Evolutionary conservation across 2,113 vertebrate species (phyloP), one percentile per base, ranked within the genome.

Genomic region (Herpailurus yagouaroundi): DNA sequence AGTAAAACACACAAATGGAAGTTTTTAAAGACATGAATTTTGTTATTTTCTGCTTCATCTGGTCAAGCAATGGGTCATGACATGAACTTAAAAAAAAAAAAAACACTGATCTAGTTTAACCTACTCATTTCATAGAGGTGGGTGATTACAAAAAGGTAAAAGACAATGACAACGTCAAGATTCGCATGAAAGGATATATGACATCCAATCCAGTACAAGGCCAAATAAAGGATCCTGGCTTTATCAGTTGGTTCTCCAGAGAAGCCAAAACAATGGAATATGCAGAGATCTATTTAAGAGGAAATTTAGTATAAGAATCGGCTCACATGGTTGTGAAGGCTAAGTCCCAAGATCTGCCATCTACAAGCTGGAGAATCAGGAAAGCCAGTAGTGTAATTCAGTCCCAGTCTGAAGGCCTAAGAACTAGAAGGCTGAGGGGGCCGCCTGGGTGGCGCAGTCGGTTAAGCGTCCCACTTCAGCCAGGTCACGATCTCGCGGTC

Each of bases 11-110:
- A 38, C 68, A 96, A 68, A 50, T 64, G 15, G 82, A 60, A 31
- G 33, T 85, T 81, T 71, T 93, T 18, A 68, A 86, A 77, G 29
- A 92, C 68, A 85, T 31, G 3, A 2, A 55, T 23, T 69, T 96
- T 73, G 55, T 3, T 63, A 27, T 66, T 96, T 96, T 93, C 50
- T 95, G 60, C 83, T 94, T 97, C 71, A 64, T 64, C 81, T 77
- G 38, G 7, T 48, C 74, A 74, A 88, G 29, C 60, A 77, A 60
- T 6, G 14, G 25, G 14, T 76, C 76, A 74, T 29, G 29, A 55
- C 25, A 84, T 7, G 23, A 92, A 85, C 12, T 27, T 85, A 64
- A 60, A 76, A 63, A 15, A 57, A 57, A 14, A 50, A 50, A 79
- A 93, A 45, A 3, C 23, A 50, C 36, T 71, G 41, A 4, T 74